Evolutionary conservation across 1,140 invertebrate species (phyloP).

Genomic region (Vanessa atalanta): DNA sequence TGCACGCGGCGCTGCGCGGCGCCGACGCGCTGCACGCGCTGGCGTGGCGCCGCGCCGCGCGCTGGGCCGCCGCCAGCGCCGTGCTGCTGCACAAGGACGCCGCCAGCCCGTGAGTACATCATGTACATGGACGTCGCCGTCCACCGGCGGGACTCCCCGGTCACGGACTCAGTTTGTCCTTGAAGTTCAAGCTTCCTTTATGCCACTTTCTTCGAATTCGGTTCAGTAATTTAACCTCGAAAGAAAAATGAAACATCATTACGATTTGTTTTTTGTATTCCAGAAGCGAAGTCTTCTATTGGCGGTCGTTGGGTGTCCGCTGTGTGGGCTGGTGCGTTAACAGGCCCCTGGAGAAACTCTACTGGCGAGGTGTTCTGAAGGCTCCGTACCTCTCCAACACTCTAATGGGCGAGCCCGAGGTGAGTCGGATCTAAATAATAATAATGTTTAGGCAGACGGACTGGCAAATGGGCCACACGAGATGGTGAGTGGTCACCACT

Average conservation of each 20-base stretch:
- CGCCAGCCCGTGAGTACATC: constrained; percentile 83
- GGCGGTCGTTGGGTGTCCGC: constrained; percentile 81
- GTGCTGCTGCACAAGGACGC: constrained; percentile 86
- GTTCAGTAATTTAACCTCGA: no score
- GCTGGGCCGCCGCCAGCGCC: constrained; percentile 82
- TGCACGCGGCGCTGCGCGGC: constrained; percentile 70
- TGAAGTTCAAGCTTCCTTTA: no score
- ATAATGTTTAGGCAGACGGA: no score
- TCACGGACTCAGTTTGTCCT: no score
- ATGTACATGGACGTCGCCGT: no score
- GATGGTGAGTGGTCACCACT: no score
- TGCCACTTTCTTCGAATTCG: no score
- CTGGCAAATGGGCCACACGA: no score
- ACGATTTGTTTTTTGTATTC: background rate
- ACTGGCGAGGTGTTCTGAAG: constrained; percentile 81
- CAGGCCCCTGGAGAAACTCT: constrained; percentile 84
- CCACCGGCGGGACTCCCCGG: no score
- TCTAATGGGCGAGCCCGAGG: constrained; percentile 81
- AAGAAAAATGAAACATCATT: no score
- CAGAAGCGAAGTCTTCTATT: constrained; percentile 81
- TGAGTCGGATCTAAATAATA: constrained; percentile 31
- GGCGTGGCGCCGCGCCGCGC: constrained; percentile 80
- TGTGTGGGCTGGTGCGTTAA: constrained; percentile 85
- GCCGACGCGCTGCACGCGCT: constrained; percentile 82
- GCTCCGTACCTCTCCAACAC: constrained; percentile 86